These are phyloP conservation scores for Apaloderma vittatum DNA, from an alignment of 2,113 vertebrate species.

Conservation along the genomic window DNA sequence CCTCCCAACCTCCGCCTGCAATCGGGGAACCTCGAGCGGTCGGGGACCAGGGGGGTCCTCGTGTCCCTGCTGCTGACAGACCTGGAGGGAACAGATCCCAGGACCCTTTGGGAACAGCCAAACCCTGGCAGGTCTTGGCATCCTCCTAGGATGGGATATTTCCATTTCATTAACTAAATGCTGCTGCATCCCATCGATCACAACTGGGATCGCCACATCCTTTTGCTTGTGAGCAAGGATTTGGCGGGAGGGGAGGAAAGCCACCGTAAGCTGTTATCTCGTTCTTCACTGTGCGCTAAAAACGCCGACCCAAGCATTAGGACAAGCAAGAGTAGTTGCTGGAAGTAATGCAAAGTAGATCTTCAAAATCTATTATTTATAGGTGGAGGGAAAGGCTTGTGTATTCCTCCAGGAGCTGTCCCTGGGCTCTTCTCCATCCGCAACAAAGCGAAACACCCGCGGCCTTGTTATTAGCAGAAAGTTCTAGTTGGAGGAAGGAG, in stretches of 20 bases:
- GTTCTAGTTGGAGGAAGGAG: background rate
- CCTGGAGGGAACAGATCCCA: background rate
- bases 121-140: background rate
- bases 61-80: background rate
- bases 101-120: background rate
- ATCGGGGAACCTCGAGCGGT: background rate
- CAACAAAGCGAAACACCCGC: fast-evolving
- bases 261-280: background rate
- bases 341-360: constrained; percentile 20
- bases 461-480: background rate
- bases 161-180: background rate
- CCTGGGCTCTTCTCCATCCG: background rate
- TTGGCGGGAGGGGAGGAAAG: background rate
- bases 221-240: background rate
- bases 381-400: background rate
- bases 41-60: background rate
- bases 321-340: background rate
- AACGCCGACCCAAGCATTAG: background rate
- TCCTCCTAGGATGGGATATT: background rate
- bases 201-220: background rate
- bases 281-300: background rate
- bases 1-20: background rate
- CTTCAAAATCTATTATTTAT: constrained; percentile 64
- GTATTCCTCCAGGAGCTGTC: background rate
- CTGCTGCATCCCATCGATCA: background rate